These are phyloP conservation scores for Hofmannophila pseudospretella DNA, from an alignment of 2,888 invertebrate genomes.

Conservation along the genomic window DNA sequence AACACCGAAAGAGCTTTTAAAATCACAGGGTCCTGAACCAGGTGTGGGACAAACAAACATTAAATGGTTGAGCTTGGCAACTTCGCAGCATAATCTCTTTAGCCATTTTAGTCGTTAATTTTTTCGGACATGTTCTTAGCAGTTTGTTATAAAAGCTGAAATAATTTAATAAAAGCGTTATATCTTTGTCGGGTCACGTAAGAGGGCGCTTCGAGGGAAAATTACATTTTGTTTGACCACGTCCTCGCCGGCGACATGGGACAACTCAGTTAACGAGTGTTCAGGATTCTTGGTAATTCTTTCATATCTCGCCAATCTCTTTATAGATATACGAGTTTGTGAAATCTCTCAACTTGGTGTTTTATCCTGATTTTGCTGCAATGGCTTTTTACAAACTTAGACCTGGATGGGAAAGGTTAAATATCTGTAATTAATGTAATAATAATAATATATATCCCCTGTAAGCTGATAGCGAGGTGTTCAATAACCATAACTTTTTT, in stretches of 20 bases:
- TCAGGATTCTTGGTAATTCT: slow-evolving; percentile 63
- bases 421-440: too few species aligned
- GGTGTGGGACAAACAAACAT: slow-evolving; percentile 8
- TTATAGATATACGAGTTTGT: slow-evolving; percentile 21
- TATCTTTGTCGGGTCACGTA: slow-evolving; percentile 75
- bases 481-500: too few species aligned
- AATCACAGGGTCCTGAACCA: slow-evolving; percentile 1
- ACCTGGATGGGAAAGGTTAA: too few species aligned
- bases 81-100: slow-evolving; percentile 42
- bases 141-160: slow-evolving; percentile 67
- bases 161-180: slow-evolving; percentile 75
- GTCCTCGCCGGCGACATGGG: slow-evolving; percentile 57
- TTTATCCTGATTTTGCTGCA: background rate
- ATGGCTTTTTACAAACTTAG: background rate
- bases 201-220: slow-evolving; percentile 68
- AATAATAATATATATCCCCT: too few species aligned
- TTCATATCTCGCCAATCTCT: slow-evolving; percentile 62
- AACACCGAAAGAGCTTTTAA: background rate
- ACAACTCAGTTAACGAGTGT: slow-evolving; percentile 72
- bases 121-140: slow-evolving; percentile 50
- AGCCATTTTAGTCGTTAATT: slow-evolving; percentile 55
- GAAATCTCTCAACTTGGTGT: background rate
- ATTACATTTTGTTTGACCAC: slow-evolving; percentile 76
- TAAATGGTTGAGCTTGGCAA: slow-evolving; percentile 10
- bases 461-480: too few species aligned